These are phyloP conservation scores for Graphium colonna DNA, from an alignment of 2,888 invertebrate species.

Conservation along the genomic window DNA sequence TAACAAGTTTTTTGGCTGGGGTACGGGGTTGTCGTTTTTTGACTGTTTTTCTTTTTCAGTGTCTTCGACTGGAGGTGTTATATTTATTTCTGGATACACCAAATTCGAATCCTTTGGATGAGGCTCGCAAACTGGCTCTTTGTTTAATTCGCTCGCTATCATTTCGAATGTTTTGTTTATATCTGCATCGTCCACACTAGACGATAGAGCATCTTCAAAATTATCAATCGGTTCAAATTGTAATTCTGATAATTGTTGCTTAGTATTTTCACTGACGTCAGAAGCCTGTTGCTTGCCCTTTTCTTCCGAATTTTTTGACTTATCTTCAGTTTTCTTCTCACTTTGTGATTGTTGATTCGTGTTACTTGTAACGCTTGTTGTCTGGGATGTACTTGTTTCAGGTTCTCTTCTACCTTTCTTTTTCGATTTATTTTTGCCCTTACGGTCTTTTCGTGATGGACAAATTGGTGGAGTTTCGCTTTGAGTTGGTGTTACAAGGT, in stretches of 20 bases:
- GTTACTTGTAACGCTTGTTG: conserved; percentile 26
- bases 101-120: conserved; percentile 44
- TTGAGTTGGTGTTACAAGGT: conserved; percentile 25
- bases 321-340: conserved; percentile 42
- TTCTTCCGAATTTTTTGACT: conserved; percentile 39
- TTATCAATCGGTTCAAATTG: conserved; percentile 63
- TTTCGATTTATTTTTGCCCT: conserved; percentile 61
- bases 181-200: conserved; percentile 54
- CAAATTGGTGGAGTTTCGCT: conserved; percentile 35
- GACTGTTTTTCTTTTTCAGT: conserved; percentile 37
- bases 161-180: conserved; percentile 68
- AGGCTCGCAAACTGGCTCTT: conserved; percentile 28
- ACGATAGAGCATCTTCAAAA: conserved; percentile 69
- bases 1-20: conserved; percentile 79
- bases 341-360: conserved; percentile 32
- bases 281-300: conserved; percentile 55
- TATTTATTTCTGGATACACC: conserved; percentile 49
- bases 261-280: conserved; percentile 19
- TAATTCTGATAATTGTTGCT: conserved; percentile 3
- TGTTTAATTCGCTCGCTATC: conserved; percentile 51
- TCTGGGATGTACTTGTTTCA: conserved; percentile 27
- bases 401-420: conserved; percentile 57
- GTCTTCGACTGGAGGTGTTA: conserved; percentile 50
- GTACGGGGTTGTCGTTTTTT: conserved; percentile 46
- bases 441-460: conserved; percentile 59